Base-by-base conservation (phyloP, 2,888 invertebrate genomes). In the Tipula lateralis region DNA sequence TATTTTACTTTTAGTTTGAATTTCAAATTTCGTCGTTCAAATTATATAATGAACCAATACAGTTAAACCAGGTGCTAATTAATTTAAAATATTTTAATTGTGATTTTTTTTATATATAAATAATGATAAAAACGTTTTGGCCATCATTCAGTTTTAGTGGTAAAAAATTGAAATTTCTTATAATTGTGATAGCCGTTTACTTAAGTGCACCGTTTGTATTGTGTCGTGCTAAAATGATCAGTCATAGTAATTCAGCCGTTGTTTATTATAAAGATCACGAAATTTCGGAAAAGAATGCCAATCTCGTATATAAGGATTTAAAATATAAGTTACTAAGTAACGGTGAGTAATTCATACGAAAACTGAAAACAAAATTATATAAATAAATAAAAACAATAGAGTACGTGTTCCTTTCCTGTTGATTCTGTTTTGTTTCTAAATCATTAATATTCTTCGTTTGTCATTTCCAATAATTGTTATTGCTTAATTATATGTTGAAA, bases 391-490 rank as follows among this genome's bases (percentile, higher is more conserved):
- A 66, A 66, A 66, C 66, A 66, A 66, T 66, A 24, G 66, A 66
- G 12, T 66, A 66, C 66, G 66, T 66, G 66, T 66, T 66, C 39
- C 39, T n/a, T n/a, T 39, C 66, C 66, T 66, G 66, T 66, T 66
- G 66, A 66, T 66, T 66, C 24, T 66, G 19, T 66, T 66, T 66
- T 66, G 66, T 66, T 66, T 24, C 24, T 44, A 16, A 44, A 66
- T n/a, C n/a, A n/a, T 66, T 66, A 66, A 24, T 66, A 66, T 66
- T 66, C 66, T 66, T 66, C 66, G 24, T 9, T 9, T 66, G 66
- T 66, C 66, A 66, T 24, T 66, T 66, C 66, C 66, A 66, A 66
- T 66, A 66, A 66, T 66, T 66, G 19, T 66, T 66, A 50, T 66
- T 66, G 66, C 66, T 66, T 66, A 66, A 66, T 66, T 24, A 24